phyloP scores from a whole-genome alignment of 2,888 invertebrate species.

The Limnephilus rhombicus region DNA sequence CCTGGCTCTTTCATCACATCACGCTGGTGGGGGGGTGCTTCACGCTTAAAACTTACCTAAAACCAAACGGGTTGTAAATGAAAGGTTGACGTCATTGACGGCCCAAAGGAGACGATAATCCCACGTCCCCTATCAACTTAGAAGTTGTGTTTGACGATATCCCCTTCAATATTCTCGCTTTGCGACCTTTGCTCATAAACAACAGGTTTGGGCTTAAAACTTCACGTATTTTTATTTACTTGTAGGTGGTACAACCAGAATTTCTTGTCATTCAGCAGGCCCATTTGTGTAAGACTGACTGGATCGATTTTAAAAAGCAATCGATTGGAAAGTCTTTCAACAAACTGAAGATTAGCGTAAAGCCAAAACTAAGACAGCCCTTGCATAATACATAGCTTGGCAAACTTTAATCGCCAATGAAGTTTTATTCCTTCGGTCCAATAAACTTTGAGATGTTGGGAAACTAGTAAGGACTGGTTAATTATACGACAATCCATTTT shows the following conservation, averaged over 20 bases:
- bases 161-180: constrained; percentile 81
- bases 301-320: not conserved
- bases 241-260: not conserved
- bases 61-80: not conserved
- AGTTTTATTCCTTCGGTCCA: not conserved
- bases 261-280: no score
- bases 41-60: not conserved
- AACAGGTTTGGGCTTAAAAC: constrained; percentile 71
- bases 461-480: no score
- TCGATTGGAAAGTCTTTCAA: not conserved
- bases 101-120: constrained; percentile 67
- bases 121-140: constrained; percentile 69
- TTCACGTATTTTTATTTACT: not conserved
- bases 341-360: not conserved
- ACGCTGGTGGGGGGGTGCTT: no score
- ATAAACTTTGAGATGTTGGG: no score
- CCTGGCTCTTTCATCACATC: not conserved
- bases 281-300: not conserved
- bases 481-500: not conserved
- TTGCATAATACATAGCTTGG: not conserved
- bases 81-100: constrained; percentile 70
- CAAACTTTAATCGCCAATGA: not conserved
- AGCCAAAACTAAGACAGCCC: not conserved
- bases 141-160: constrained; percentile 76
- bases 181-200: constrained; percentile 81